phyloP scores from a whole-genome alignment of 2,888 invertebrate genomes.

The Apodemia hepburni region DNA sequence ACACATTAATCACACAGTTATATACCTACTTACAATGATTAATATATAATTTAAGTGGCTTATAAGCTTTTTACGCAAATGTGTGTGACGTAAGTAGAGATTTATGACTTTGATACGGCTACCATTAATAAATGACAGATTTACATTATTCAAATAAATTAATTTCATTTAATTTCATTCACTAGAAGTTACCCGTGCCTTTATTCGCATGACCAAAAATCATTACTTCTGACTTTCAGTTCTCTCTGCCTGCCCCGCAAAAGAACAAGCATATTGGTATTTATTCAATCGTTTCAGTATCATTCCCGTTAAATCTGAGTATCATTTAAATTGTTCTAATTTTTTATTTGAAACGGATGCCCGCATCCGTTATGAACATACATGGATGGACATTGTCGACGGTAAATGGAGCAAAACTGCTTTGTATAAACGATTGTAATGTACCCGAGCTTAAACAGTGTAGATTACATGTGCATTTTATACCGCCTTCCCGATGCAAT shows the following conservation, averaged over 20 bases:
- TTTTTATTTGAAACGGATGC: slow-evolving; percentile 51
- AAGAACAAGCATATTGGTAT: not conserved
- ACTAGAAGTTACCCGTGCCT: too few species aligned
- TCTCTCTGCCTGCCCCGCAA: not conserved
- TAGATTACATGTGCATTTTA: not conserved
- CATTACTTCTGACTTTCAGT: too few species aligned
- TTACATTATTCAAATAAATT: too few species aligned
- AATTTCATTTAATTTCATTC: too few species aligned
- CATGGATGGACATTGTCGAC: slow-evolving; percentile 42
- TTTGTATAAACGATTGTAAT: slow-evolving; percentile 6
- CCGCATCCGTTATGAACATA: slow-evolving; percentile 46
- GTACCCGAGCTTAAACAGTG: not conserved
- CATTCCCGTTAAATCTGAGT: slow-evolving; percentile 5
- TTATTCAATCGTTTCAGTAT: not conserved
- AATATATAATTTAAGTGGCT: too few species aligned
- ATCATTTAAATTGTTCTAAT: slow-evolving; percentile 27
- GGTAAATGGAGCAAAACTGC: slow-evolving; percentile 53
- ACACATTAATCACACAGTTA: too few species aligned
- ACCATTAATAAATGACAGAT: too few species aligned
- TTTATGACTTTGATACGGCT: too few species aligned
- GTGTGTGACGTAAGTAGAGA: too few species aligned
- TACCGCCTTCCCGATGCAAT: not conserved
- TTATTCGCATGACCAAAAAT: too few species aligned
- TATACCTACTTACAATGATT: too few species aligned
- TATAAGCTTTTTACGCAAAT: too few species aligned